phyloP scores from a whole-genome alignment of 2,113 vertebrate species.

The Tachysurus fulvidraco region DNA sequence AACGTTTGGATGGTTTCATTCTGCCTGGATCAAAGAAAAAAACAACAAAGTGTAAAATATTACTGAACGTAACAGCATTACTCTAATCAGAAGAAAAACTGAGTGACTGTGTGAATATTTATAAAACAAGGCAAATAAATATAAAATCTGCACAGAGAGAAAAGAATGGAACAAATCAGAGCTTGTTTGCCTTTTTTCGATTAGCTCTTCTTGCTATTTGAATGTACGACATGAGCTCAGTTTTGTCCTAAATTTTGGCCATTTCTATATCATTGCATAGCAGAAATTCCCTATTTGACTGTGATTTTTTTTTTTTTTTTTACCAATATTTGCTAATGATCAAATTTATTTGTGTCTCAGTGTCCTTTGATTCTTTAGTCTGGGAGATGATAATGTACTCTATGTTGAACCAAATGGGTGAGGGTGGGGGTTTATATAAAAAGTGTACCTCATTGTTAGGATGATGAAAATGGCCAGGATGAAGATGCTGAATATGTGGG shows the following conservation, averaged over 20 bases:
- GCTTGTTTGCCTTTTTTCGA: not conserved
- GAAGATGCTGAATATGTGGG: constrained; percentile 13
- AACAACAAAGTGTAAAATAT: not conserved
- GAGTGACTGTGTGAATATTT: not conserved
- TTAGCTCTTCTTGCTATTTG: not conserved
- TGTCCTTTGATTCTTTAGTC: not conserved
- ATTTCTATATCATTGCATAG: not conserved
- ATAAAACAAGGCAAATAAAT: not conserved
- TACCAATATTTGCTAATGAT: not conserved
- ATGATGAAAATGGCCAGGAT: constrained; percentile 1
- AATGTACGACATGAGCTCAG: not conserved
- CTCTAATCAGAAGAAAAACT: not conserved
- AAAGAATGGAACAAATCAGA: not conserved
- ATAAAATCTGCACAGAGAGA: not conserved
- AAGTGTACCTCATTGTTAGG: not conserved
- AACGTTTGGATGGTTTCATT: not conserved
- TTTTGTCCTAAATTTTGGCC: not conserved
- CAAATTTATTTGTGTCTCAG: not conserved
- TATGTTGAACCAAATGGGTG: not conserved
- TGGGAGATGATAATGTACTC: not conserved
- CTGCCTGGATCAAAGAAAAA: not conserved
- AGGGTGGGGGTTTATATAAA: not conserved
- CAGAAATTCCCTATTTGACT: not conserved
- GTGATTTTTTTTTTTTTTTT: too few relatives aligned
- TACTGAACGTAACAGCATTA: not conserved